phyloP scores from a whole-genome alignment of 2,888 invertebrate genomes.

The Stenodema calcarata region DNA sequence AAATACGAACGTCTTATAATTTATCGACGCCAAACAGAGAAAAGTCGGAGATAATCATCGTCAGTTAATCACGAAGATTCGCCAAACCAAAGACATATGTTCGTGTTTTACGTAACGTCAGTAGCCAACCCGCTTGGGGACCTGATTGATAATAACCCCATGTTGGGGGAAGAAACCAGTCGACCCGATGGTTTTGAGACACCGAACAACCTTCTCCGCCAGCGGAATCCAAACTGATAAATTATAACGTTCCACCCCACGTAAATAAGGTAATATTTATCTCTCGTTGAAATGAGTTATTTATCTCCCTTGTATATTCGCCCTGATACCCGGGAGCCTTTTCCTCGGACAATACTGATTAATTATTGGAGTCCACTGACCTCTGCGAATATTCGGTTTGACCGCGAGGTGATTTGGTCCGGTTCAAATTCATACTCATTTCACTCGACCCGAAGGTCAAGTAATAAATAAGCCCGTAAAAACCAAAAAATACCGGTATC shows the following conservation, averaged over 20 bases:
- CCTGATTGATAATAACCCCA: conserved; percentile 21
- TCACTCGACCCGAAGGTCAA: too few species aligned
- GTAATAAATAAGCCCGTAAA: too few species aligned
- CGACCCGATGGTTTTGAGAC: background rate
- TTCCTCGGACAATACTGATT: conserved; percentile 29
- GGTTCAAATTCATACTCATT: too few species aligned
- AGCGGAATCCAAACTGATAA: background rate
- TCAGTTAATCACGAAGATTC: background rate
- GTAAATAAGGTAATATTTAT: conserved; percentile 39
- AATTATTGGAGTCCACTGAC: background rate
- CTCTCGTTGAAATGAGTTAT: conserved; percentile 34
- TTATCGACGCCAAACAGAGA: too few species aligned
- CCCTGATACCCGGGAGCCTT: conserved; percentile 8
- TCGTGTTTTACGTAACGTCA: conserved; percentile 17
- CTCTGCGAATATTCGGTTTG: background rate
- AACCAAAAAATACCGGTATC: too few species aligned
- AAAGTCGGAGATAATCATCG: background rate
- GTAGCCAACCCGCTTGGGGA: background rate
- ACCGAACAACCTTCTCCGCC: background rate
- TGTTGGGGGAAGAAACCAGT: background rate
- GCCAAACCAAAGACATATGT: background rate
- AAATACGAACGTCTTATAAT: too few species aligned
- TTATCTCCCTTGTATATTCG: conserved; percentile 1
- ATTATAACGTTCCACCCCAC: background rate
- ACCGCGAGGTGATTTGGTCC: too few species aligned